A percentile compares a stretch with the other conserved stretches of the same genome.
Evolutionary conservation across 92 coral and sea anemone genomes (phyloP).

Genomic region (Heteractis magnifica): DNA sequence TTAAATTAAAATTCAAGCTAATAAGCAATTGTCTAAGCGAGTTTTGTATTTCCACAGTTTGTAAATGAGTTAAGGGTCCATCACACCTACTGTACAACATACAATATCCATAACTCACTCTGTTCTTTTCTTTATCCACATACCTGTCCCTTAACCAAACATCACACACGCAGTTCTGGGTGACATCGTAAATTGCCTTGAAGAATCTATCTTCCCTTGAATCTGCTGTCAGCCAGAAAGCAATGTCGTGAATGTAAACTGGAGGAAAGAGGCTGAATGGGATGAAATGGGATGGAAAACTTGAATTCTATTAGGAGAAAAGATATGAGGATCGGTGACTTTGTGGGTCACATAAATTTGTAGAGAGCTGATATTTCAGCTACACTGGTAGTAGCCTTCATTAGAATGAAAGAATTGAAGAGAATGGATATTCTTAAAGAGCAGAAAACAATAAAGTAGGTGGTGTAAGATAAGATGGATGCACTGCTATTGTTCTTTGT

Average conservation of each 20-base stretch:
- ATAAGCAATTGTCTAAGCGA: slow-evolving; percentile 64
- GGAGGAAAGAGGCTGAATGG: slow-evolving; percentile 82
- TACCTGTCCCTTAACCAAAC: slow-evolving; percentile 76
- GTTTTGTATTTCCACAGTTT: slow-evolving; percentile 87
- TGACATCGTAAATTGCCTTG: slow-evolving; percentile 53
- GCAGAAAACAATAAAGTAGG: no score
- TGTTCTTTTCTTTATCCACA: slow-evolving; percentile 58
- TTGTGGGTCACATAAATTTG: background rate
- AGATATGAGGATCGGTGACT: background rate
- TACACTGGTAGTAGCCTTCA: background rate
- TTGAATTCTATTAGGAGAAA: slow-evolving; percentile 17
- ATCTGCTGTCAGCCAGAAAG: slow-evolving; percentile 83
- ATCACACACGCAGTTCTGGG: slow-evolving; percentile 81
- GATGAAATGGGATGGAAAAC: slow-evolving; percentile 28
- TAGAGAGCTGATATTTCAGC: no score
- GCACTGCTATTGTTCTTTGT: no score
- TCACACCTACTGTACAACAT: slow-evolving; percentile 92
- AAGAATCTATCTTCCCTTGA: slow-evolving; percentile 70
- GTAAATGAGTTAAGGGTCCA: slow-evolving; percentile 78
- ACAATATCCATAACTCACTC: slow-evolving; percentile 88
- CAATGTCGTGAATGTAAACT: slow-evolving; percentile 76
- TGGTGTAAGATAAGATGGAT: no score
- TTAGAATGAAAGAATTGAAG: background rate
- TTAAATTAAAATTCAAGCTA: slow-evolving; percentile 60
- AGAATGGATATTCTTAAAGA: no score